phyloP scores from a whole-genome alignment of 2,113 vertebrate species.

The Girardinichthys multiradiatus region DNA sequence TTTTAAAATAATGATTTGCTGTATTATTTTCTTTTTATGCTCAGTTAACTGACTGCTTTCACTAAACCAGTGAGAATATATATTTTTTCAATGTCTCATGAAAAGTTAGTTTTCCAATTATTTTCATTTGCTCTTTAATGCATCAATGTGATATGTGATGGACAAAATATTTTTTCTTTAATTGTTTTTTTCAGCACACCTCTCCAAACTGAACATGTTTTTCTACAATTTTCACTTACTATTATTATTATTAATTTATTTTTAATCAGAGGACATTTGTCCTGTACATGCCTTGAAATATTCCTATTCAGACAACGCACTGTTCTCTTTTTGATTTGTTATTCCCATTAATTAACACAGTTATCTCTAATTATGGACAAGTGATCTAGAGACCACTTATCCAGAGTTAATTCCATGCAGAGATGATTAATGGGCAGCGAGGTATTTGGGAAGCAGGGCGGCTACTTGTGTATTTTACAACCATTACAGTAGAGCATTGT shows the following conservation, averaged over 20 bases:
- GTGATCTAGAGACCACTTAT: slow-evolving; percentile 50
- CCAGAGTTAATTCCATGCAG: slow-evolving; percentile 40
- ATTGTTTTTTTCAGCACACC: no score
- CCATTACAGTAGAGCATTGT: slow-evolving; percentile 53
- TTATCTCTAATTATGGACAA: slow-evolving; percentile 32
- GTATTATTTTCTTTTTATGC: not conserved
- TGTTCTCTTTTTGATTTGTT: slow-evolving; percentile 15
- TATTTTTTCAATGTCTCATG: not conserved
- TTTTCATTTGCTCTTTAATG: not conserved
- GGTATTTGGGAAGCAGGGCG: slow-evolving; percentile 33
- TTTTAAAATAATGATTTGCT: not conserved
- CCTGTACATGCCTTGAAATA: not conserved
- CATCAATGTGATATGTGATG: no score
- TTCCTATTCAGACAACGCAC: slow-evolving; percentile 3
- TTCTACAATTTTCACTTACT: not conserved
- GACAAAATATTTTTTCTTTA: no score
- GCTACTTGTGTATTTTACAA: slow-evolving; percentile 52
- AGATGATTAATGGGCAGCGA: slow-evolving; percentile 54
- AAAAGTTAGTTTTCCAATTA: not conserved
- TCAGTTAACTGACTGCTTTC: not conserved
- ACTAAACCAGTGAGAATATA: not conserved
- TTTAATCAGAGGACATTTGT: not conserved
- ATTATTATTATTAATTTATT: not conserved
- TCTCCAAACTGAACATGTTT: not conserved
- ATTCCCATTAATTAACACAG: slow-evolving; percentile 17